Percentiles rank a stretch among this genome's conserved stretches.
These are phyloP conservation scores for Thymelicus sylvestris DNA, from an alignment of 2,888 invertebrate genomes.

Conservation along the genomic window DNA sequence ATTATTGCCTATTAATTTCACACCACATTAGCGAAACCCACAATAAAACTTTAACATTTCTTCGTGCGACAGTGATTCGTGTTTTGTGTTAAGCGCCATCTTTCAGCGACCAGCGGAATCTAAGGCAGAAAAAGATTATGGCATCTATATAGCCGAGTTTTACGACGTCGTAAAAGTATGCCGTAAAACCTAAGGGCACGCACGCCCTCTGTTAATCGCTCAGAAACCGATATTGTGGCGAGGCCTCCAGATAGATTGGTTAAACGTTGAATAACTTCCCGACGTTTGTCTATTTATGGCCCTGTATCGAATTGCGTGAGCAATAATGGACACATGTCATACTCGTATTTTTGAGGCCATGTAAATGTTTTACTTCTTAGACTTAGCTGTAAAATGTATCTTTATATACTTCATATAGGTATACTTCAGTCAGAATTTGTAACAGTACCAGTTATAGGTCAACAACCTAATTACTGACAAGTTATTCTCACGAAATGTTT, in stretches of 20 bases:
- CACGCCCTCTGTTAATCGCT: slow-evolving; percentile 85
- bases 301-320: slow-evolving; percentile 59
- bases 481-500: too few species aligned
- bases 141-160: slow-evolving; percentile 78
- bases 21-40: slow-evolving; percentile 84
- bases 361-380: too few species aligned
- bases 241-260: slow-evolving; percentile 82
- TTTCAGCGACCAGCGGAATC: slow-evolving; percentile 61
- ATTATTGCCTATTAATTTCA: slow-evolving; percentile 85
- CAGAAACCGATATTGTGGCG: slow-evolving; percentile 83
- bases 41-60: slow-evolving; percentile 83
- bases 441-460: too few species aligned
- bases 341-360: background rate
- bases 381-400: too few species aligned
- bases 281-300: slow-evolving; percentile 78
- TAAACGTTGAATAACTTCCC: slow-evolving; percentile 77
- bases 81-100: slow-evolving; percentile 79
- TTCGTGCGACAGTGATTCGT: slow-evolving; percentile 75
- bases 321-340: slow-evolving; percentile 24
- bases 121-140: slow-evolving; percentile 79
- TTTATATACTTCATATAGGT: too few species aligned
- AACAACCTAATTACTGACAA: too few species aligned
- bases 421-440: too few species aligned
- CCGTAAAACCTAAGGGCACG: slow-evolving; percentile 83
- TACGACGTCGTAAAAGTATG: slow-evolving; percentile 83